A percentile compares a stretch with the other conserved stretches of the same genome.
Conservation (phyloP, 2,797 vertebrate species). For the Gobio occitaniae region DNA sequence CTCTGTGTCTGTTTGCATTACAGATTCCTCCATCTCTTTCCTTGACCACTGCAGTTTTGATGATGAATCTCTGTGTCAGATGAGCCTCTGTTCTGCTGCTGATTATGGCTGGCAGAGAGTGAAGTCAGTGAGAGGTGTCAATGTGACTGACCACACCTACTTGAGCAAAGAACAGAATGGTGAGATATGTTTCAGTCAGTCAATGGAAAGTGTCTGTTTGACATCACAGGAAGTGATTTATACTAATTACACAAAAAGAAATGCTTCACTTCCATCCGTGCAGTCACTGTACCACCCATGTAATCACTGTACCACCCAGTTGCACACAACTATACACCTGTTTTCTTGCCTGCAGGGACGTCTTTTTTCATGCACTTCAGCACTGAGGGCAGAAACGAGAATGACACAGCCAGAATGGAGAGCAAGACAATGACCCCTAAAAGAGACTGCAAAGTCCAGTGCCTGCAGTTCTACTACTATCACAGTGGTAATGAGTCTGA, state of each 20-base stretch:
- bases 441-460: slow-evolving; percentile 80
- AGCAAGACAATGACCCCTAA: neutral
- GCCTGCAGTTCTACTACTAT: slow-evolving; percentile 87
- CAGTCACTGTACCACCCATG: neutral
- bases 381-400: slow-evolving; percentile 59
- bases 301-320: neutral
- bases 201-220: no score
- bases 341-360: slow-evolving; percentile 26
- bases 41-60: slow-evolving; percentile 53
- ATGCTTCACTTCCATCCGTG: neutral
- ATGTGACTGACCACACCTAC: slow-evolving; percentile 46
- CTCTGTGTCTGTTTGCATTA: neutral
- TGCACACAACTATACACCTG: neutral
- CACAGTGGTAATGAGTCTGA: slow-evolving; percentile 77
- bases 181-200: slow-evolving; percentile 1
- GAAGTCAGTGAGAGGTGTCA: slow-evolving; percentile 18
- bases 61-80: slow-evolving; percentile 36
- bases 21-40: slow-evolving; percentile 45
- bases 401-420: neutral
- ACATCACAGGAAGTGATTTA: no score
- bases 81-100: slow-evolving; percentile 37
- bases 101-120: slow-evolving; percentile 28
- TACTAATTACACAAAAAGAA: neutral
- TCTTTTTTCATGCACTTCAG: slow-evolving; percentile 85
- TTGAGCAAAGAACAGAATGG: slow-evolving; percentile 37